These are phyloP conservation scores for Polydrusus pterygomalis DNA, from an alignment of 2,888 invertebrate genomes.

Conservation along the genomic window DNA sequence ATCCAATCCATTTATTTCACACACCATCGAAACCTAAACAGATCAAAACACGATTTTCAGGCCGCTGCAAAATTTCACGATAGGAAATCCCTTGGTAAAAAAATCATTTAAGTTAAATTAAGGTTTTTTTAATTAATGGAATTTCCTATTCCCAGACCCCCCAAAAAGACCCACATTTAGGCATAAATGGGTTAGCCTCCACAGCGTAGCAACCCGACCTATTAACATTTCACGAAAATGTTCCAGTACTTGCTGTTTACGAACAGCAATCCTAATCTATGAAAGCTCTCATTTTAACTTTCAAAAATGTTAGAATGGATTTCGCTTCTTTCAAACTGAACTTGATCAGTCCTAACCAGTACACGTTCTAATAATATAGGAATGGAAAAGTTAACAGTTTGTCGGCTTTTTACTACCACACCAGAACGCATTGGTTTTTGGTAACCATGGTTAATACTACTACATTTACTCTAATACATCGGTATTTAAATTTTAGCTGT, in stretches of 20 bases:
- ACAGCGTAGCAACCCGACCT: conserved; percentile 54
- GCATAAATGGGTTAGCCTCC: conserved; percentile 53
- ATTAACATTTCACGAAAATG: conserved; percentile 28
- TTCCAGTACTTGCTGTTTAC: conserved; percentile 34
- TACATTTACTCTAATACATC: conserved; percentile 24
- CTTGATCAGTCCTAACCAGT: conserved; percentile 42
- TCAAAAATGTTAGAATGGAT: conserved; percentile 41
- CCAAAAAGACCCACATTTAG: conserved; percentile 49
- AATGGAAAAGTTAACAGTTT: conserved; percentile 30
- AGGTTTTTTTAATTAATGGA: conserved; percentile 20
- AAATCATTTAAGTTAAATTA: background rate
- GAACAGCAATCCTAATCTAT: conserved; percentile 40
- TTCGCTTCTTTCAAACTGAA: conserved; percentile 36
- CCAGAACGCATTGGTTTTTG: conserved; percentile 20
- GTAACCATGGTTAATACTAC: conserved; percentile 30
- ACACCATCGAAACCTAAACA: conserved; percentile 49
- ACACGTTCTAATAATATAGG: conserved; percentile 35
- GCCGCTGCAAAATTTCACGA: conserved; percentile 49
- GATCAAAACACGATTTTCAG: conserved; percentile 48
- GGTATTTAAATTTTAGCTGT: conserved; percentile 33
- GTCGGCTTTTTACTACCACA: conserved; percentile 40
- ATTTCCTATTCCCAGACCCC: conserved; percentile 53
- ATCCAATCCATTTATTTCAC: conserved; percentile 71
- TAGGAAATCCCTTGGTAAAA: conserved; percentile 28
- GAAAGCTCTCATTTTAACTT: conserved; percentile 40